These are phyloP conservation scores for Tringa solitaria DNA, from an alignment of 2,113 vertebrate species.

Conservation along the genomic window DNA sequence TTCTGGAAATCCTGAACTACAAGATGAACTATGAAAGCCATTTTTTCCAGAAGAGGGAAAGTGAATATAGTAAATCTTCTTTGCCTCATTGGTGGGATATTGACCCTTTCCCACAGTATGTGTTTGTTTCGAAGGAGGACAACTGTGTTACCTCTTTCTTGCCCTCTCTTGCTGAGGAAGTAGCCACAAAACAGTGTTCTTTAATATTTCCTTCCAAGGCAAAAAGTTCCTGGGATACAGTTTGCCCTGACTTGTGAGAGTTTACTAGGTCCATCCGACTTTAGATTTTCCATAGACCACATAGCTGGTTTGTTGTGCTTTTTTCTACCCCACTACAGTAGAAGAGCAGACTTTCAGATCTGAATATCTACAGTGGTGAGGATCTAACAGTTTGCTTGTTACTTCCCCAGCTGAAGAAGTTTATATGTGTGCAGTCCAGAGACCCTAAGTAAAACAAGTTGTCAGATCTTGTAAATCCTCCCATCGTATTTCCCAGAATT, in stretches of 20 bases:
- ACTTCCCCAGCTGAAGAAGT: background rate
- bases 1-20: background rate
- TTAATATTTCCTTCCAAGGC: background rate
- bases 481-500: background rate
- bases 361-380: background rate
- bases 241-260: background rate
- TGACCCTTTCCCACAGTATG: background rate
- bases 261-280: background rate
- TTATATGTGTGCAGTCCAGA: background rate
- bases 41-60: background rate
- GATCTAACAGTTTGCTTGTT: background rate
- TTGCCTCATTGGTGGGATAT: background rate
- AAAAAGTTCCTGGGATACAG: background rate
- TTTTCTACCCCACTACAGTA: background rate
- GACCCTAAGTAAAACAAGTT: background rate
- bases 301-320: background rate
- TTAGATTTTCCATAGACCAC: background rate
- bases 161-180: background rate
- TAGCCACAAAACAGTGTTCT: background rate
- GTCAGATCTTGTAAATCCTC: background rate
- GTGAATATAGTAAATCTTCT: background rate
- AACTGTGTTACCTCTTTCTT: background rate
- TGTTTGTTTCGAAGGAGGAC: background rate
- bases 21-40: background rate
- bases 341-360: background rate